Base-by-base conservation (phyloP, 2,797 vertebrate species). In the Florisuga fusca region DNA sequence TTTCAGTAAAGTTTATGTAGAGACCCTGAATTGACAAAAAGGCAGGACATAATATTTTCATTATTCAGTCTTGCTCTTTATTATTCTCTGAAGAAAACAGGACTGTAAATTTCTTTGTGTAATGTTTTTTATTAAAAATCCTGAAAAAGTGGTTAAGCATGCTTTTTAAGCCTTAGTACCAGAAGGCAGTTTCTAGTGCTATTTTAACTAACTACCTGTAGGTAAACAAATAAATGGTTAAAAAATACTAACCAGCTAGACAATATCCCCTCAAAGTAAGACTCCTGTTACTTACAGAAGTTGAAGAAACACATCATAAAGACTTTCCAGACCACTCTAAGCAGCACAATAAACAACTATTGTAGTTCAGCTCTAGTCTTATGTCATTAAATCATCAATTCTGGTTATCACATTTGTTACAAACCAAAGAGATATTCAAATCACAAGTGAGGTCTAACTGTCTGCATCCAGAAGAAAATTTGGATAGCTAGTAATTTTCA, bases 71-170 rank as follows among this genome's bases (percentile, higher is more conserved):
- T 69, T 95, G 57, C 67, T 96, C 93, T 91, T 92, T 87, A 96
- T 95, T 97, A 97, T 93, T 92, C 90, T 97, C 96, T 91, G 95
- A 97, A 89, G 89, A 92, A 97, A 97, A 95, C 61, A 95, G 62
- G 41, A 96, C 11, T 96, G 85, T 95, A 96, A 96, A 96, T 97
- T 88, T 96, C 90, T 96, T 91, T 91, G 89, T 82, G 80, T 83
- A 62, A 91, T 89, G 96, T 92, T 98, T 92, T 98, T 97, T 95
- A 96, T 96, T 93, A 91, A 90, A 96, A 90, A 87, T 90, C 89
- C 85, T 15, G 36, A 97, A 89, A 90, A 97, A 98, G 93, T 96
- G 68, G 93, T 97, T 98, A 98, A 97, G 97, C 97, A 96, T 87
- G 96, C 93, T 97, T 97, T 97, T 96, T 91, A 97, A 97, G 93